Evolutionary conservation across 2,888 invertebrate genomes (phyloP).

Genomic region (Ectropis crepuscularia): DNA sequence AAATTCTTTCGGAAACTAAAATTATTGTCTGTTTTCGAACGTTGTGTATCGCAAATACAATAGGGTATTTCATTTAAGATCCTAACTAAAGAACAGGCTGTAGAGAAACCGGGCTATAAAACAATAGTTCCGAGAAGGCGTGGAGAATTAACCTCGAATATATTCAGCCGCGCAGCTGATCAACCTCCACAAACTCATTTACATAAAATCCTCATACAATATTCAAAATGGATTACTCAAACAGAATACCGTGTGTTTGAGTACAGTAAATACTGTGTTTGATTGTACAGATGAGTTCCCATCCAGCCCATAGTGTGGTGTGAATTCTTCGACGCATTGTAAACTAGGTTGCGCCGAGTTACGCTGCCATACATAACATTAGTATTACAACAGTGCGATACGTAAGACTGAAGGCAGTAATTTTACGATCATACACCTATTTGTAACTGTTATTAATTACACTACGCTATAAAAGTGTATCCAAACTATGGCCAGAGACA

Average conservation of each 20-base stretch:
- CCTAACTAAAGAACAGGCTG: slow-evolving; percentile 24
- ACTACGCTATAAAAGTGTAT: not conserved
- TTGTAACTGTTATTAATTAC: slow-evolving; percentile 27
- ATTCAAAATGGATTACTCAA: slow-evolving; percentile 46
- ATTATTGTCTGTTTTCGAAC: too few relatives aligned
- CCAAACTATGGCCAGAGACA: not conserved
- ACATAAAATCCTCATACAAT: slow-evolving; percentile 55
- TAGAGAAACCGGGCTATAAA: slow-evolving; percentile 34
- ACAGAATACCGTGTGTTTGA: slow-evolving; percentile 39
- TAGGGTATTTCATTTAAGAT: not conserved
- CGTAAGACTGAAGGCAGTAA: slow-evolving; percentile 34
- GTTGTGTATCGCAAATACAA: too few relatives aligned
- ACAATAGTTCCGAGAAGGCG: slow-evolving; percentile 53
- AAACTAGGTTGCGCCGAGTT: slow-evolving; percentile 53
- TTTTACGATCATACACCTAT: slow-evolving; percentile 28
- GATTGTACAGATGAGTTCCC: slow-evolving; percentile 55
- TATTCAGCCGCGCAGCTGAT: slow-evolving; percentile 65
- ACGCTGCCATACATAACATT: slow-evolving; percentile 48
- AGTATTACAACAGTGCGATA: slow-evolving; percentile 42
- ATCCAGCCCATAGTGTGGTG: slow-evolving; percentile 45
- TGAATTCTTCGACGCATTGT: slow-evolving; percentile 47
- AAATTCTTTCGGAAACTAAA: too few relatives aligned
- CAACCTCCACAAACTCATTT: slow-evolving; percentile 60
- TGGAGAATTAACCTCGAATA: slow-evolving; percentile 55
- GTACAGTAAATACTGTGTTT: slow-evolving; percentile 44